Percentiles rank a stretch among this genome's conserved stretches.
Conservation (phyloP, 1,140 invertebrate species). For the Hyles vespertilio region DNA sequence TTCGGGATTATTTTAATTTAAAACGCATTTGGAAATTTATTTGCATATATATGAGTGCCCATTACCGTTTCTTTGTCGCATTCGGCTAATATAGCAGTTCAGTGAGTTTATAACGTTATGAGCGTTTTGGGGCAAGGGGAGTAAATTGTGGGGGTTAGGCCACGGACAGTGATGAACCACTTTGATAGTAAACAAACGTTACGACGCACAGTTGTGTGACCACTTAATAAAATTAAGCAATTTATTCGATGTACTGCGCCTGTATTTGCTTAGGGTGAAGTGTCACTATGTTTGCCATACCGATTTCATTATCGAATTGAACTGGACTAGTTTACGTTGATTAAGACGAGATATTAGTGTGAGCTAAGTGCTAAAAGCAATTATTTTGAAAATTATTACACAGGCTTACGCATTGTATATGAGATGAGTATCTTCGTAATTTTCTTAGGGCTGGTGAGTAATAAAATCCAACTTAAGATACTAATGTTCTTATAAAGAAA, state of each 20-base stretch:
- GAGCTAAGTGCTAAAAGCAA: not conserved
- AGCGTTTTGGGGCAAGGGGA: slow-evolving; percentile 24
- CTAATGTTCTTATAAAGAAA: too few species aligned
- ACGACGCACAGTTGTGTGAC: slow-evolving; percentile 35
- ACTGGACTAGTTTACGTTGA: slow-evolving; percentile 10
- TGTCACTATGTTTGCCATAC: slow-evolving; percentile 31
- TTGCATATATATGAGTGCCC: slow-evolving; percentile 65
- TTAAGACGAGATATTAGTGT: too few species aligned
- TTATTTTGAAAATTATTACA: slow-evolving; percentile 10
- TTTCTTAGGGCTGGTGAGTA: too few species aligned
- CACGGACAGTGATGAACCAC: slow-evolving; percentile 17
- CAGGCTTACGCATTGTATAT: not conserved
- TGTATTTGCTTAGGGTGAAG: slow-evolving; percentile 50
- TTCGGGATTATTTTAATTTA: slow-evolving; percentile 73
- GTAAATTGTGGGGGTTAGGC: not conserved
- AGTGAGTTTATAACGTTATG: slow-evolving; percentile 43
- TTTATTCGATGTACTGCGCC: slow-evolving; percentile 58
- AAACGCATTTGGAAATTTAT: slow-evolving; percentile 69
- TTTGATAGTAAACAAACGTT: slow-evolving; percentile 47
- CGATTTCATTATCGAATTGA: slow-evolving; percentile 43
- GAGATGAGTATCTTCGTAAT: too few species aligned
- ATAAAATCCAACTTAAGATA: too few species aligned
- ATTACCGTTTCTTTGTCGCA: slow-evolving; percentile 63
- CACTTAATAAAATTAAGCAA: slow-evolving; percentile 73
- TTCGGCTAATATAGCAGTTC: slow-evolving; percentile 52